Evolutionary conservation across 2,113 vertebrate species (phyloP), one percentile per base, ranked within the genome.

Genomic region (Lophius piscatorius): DNA sequence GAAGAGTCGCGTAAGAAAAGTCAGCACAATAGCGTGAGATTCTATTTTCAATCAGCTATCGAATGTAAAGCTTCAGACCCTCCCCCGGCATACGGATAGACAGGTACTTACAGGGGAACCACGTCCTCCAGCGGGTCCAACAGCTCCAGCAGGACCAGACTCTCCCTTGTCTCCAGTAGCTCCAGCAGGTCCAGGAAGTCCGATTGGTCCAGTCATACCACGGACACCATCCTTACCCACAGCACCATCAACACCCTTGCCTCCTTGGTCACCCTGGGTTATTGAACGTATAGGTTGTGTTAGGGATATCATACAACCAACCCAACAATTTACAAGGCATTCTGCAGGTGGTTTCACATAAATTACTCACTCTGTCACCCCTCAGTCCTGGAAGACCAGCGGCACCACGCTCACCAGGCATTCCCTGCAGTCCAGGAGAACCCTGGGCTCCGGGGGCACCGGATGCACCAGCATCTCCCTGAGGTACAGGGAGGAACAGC

Each of bases 331-430:
- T 1, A 34, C 18, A 0, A 8, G 12, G 16, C 7, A 60, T 63
- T 20, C n/a, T 35, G 23, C n/a, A 17, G 36, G 14, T 38, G 28
- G 9, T 1, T 0, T 5, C 35, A 26, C 13, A 31, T 10, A 31
- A 31, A 31, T 35, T 5, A 92, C 96, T 80, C 63, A 99, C 97
- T 95, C 96, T 94, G 90, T 96, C 94, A 70, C 97, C 97, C 86
- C 96, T 98, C 63, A 95, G 91, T 14, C 97, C 97, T 81, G 96
- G 95, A 84, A 98, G 95, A 51, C 97, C 97, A 66, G 90, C 93
- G 68, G 97, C 80, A 78, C 97, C 97, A 11, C 96, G 95, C 55
- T 98, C 97, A 70, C 97, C 97, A n/a, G 97, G 97, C 97, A 99
- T 98, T 54, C 97, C 97, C 89, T 99, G 97, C 82, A 99, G 94